Base-by-base conservation (phyloP, 2,888 invertebrate species). In the Poecilus cupreus region DNA sequence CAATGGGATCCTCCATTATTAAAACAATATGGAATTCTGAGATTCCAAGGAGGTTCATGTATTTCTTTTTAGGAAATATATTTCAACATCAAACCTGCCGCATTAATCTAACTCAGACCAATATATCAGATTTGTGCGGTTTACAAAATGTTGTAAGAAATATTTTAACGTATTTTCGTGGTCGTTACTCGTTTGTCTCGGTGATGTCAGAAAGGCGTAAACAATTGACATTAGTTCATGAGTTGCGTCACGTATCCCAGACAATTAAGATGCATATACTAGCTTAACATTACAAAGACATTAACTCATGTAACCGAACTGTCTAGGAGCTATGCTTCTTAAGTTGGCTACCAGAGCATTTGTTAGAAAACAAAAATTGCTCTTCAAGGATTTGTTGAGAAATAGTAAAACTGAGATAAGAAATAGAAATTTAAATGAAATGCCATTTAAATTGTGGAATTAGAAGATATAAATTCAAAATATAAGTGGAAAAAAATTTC, bases 171-270 rank as follows among this genome's bases (percentile, higher is more conserved):
- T 78, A 46, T 78, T 78, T 46, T 78, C 49, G 46, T 68, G 13
- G 68, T 78, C 60, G 26, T 64, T 64, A 68, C 37, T 51, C 8
- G 3, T 51, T 18, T 13, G 43, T 43, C 24, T 6, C 13, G 22
- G 24, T 68, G 78, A 49, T 68, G 49, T 78, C 64, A 57, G 20
- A 37, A 26, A 49, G 46, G 64, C 46, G 78, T 68, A 78, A 49
- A 78, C 78, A 78, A 78, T 78, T 78, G 68, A 78, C 64, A 78
- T 78, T 49, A 78, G 68, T 68, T 68, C 49, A 49, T 24, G 22
- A 78, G 49, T 78, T 78, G 43, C 78, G 68, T 78, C 78, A 78
- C 78, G 78, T 78, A 49, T 49, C 49, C 24, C 43, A 49, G 37
- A 78, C 68, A 78, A 64, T 78, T 78, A 68, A 78, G 64, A 78